Conservation (phyloP, 2,888 invertebrate genomes). For the Nebria salina region DNA sequence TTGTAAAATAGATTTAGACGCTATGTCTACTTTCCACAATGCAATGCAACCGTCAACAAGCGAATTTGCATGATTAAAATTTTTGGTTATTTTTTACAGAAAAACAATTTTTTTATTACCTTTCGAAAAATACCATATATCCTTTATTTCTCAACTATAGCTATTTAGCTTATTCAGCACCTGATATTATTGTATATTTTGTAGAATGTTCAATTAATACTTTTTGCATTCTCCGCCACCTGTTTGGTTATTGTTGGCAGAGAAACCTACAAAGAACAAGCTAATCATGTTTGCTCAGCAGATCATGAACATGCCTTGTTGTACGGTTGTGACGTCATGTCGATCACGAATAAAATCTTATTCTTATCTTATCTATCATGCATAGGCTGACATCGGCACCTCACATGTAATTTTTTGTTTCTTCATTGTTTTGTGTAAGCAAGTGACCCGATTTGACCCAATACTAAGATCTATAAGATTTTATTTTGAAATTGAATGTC, state of each 20-base stretch:
- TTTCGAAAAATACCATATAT: too few relatives aligned
- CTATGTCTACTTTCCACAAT: not conserved
- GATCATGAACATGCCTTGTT: not conserved
- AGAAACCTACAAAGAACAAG: not conserved
- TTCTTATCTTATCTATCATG: constrained; percentile 14
- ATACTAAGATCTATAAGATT: constrained; percentile 3
- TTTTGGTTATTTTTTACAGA: too few relatives aligned
- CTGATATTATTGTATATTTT: not conserved
- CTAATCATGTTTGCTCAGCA: not conserved
- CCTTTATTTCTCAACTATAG: too few relatives aligned
- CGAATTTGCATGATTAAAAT: too few relatives aligned
- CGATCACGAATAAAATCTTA: constrained; percentile 9
- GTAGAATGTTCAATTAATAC: not conserved
- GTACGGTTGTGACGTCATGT: constrained; percentile 19
- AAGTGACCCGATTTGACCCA: constrained; percentile 4
- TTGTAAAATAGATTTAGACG: not conserved
- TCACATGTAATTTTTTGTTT: not conserved
- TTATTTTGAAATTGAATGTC: not conserved
- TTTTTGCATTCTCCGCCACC: not conserved
- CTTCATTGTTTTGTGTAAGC: not conserved
- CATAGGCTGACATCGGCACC: constrained; percentile 3
- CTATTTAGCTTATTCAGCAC: not conserved
- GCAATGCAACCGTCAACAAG: not conserved
- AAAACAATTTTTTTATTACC: too few relatives aligned
- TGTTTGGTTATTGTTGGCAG: not conserved